Evolutionary conservation across 1,140 invertebrate species (phyloP).

Genomic region (Drosophila subobscura): DNA sequence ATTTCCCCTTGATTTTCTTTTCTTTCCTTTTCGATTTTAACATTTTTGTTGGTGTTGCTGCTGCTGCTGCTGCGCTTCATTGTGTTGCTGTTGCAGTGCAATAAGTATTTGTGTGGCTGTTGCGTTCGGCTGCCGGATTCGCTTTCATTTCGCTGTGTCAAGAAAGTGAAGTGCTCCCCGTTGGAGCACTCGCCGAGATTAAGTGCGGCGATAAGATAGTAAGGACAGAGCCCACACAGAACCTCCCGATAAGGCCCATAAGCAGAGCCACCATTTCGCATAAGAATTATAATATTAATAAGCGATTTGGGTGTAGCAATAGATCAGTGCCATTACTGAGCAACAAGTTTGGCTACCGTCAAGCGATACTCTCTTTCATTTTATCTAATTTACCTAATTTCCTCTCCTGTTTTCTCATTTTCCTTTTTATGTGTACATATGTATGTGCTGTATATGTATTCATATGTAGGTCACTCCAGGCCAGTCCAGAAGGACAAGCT

Average conservation of each 20-base stretch:
- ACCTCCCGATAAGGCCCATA: conserved; percentile 43
- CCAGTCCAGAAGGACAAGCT: conserved; percentile 28
- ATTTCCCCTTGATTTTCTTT: conserved; percentile 41
- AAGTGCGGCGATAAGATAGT: conserved; percentile 66
- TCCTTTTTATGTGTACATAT: neutral
- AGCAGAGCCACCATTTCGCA: neutral
- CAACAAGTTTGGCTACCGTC: too few relatives aligned
- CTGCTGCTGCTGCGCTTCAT: conserved; percentile 15
- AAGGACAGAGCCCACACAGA: conserved; percentile 24
- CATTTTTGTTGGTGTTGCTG: conserved; percentile 35
- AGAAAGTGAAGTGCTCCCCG: conserved; percentile 63
- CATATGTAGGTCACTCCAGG: conserved; percentile 54
- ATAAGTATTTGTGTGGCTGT: conserved; percentile 1
- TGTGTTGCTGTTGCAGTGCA: conserved; percentile 27
- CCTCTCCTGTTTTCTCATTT: neutral
- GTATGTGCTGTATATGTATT: conserved; percentile 23
- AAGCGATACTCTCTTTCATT: too few relatives aligned
- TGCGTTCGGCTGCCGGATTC: conserved; percentile 59
- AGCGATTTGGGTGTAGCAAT: too few relatives aligned
- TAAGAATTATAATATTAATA: too few relatives aligned
- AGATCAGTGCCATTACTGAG: too few relatives aligned
- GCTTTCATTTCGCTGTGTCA: conserved; percentile 74
- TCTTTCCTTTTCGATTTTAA: conserved; percentile 16
- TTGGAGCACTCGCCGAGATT: conserved; percentile 59
- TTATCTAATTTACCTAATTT: too few relatives aligned